phyloP scores from a whole-genome alignment of 1,140 invertebrate genomes.

The Dolichoris vasculosae region DNA sequence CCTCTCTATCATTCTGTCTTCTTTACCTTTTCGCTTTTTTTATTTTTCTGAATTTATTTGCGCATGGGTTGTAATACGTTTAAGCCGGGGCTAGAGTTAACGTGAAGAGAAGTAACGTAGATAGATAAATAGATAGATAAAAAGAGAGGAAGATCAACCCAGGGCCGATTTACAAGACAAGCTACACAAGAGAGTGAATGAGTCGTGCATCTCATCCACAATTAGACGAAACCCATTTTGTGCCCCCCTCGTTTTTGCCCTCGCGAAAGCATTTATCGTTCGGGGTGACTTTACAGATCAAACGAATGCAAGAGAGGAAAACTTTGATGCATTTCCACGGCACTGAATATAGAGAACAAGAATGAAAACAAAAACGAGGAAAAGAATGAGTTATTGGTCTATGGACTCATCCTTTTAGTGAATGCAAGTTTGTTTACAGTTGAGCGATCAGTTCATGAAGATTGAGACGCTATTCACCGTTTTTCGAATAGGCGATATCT shows the following conservation, averaged over 20 bases:
- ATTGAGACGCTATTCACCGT: conserved; percentile 69
- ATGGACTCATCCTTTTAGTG: conserved; percentile 40
- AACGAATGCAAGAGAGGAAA: conserved; percentile 10
- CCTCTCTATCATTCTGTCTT: conserved; percentile 47
- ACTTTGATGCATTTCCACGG: background rate
- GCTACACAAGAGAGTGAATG: conserved; percentile 61
- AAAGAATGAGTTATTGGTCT: background rate
- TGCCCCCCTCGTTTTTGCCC: conserved; percentile 47
- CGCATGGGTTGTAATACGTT: background rate
- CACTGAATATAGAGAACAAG: background rate
- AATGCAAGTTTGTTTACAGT: conserved; percentile 67
- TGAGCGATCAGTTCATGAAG: conserved; percentile 59
- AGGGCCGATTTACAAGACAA: background rate
- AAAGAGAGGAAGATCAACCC: background rate
- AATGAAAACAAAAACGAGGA: background rate
- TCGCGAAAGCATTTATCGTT: conserved; percentile 70
- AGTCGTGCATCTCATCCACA: conserved; percentile 74
- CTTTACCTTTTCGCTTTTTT: background rate
- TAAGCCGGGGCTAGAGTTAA: background rate
- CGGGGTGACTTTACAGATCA: conserved; percentile 69
- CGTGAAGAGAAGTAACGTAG: background rate
- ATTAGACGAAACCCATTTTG: conserved; percentile 74
- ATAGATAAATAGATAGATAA: background rate
- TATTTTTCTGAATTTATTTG: conserved; percentile 21
- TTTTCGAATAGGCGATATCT: conserved; percentile 53